A percentile compares a stretch with the other conserved stretches of the same genome.
Conservation (phyloP, 2,797 vertebrate species). For the Xyrichtys novacula region DNA sequence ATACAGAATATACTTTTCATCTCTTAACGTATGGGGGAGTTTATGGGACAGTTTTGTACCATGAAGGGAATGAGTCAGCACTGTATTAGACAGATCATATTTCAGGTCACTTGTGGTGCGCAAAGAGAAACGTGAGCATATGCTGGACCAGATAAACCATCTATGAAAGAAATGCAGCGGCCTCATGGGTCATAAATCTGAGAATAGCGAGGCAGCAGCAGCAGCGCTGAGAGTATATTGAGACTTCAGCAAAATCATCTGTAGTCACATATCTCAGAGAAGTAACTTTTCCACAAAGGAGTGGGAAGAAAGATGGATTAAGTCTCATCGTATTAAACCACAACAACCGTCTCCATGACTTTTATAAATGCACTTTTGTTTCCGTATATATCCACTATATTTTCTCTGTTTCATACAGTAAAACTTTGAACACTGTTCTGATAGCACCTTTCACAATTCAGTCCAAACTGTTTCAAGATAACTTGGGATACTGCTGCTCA, state of each 20-base stretch:
- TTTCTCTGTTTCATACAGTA: too few relatives aligned
- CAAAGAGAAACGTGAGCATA: conserved; percentile 29
- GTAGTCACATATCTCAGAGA: conserved; percentile 7
- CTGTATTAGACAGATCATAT: conserved; percentile 15
- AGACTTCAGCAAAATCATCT: conserved; percentile 33
- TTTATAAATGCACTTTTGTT: background rate
- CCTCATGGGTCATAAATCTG: conserved; percentile 46
- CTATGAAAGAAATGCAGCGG: conserved; percentile 7
- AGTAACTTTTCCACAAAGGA: background rate
- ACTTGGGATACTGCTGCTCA: too few relatives aligned
- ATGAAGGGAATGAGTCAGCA: conserved; percentile 51
- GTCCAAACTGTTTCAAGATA: too few relatives aligned
- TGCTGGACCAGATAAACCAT: conserved; percentile 27
- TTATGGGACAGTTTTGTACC: conserved; percentile 24
- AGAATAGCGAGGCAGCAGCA: background rate
- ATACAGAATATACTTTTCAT: background rate
- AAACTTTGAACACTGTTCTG: too few relatives aligned
- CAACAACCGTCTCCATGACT: background rate
- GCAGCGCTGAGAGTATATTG: conserved; percentile 1
- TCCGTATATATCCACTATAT: too few relatives aligned
- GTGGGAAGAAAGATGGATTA: background rate
- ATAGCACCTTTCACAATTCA: too few relatives aligned
- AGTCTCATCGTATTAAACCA: background rate
- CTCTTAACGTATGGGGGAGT: background rate
- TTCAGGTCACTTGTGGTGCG: conserved; percentile 20